Conservation (phyloP, 2,797 vertebrate species). For the Pteropus rufus region DNA sequence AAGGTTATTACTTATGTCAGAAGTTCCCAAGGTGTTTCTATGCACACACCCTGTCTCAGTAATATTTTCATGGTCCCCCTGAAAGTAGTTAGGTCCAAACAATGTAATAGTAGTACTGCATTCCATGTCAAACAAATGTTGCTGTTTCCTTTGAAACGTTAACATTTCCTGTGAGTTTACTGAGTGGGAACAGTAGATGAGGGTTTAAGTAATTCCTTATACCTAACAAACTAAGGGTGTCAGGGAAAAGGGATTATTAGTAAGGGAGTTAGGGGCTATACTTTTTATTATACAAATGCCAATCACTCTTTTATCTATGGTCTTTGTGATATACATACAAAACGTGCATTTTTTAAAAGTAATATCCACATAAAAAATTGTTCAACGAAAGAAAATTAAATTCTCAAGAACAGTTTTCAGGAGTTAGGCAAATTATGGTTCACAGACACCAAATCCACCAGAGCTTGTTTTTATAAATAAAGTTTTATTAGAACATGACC, state of each 20-base stretch:
- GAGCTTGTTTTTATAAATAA: not conserved
- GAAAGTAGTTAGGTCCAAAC: not conserved
- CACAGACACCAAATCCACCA: constrained; percentile 12
- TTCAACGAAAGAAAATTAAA: constrained; percentile 34
- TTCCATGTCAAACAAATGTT: not conserved
- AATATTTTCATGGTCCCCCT: not conserved
- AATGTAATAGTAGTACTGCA: not conserved
- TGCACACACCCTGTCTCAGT: not conserved
- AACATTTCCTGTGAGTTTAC: not conserved
- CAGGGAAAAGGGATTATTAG: not conserved
- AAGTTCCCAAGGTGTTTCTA: not conserved
- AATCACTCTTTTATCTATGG: not conserved
- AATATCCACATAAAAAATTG: not conserved
- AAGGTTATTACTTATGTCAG: not conserved
- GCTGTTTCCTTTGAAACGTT: not conserved
- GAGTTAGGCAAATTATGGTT: not conserved
- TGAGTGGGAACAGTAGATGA: not conserved
- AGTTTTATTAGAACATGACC: not conserved
- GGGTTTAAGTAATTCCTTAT: not conserved
- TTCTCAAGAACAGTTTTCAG: constrained; percentile 15
- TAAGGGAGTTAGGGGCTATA: not conserved
- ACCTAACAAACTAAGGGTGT: not conserved
- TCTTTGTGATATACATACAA: not conserved
- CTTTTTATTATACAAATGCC: not conserved
- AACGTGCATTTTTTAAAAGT: not conserved